Evolutionary conservation across 2,888 invertebrate species (phyloP).

Genomic region (Macroteleia sp.): DNA sequence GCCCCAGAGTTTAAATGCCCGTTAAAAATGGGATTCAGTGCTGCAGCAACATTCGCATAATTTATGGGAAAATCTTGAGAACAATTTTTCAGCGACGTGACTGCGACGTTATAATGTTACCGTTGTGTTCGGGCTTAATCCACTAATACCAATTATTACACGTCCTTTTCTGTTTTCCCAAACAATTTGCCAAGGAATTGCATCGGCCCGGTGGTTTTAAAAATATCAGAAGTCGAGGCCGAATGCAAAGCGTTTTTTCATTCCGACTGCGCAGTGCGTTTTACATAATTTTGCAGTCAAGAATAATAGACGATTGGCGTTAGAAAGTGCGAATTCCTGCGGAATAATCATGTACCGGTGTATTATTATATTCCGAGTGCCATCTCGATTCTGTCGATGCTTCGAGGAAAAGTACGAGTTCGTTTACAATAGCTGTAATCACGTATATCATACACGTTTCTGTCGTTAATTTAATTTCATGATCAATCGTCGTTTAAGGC

Average conservation of each 20-base stretch:
- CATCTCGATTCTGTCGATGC: slow-evolving; percentile 26
- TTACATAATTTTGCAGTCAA: slow-evolving; percentile 50
- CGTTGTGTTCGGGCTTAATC: neutral
- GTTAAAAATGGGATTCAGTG: no score
- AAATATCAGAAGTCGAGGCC: slow-evolving; percentile 41
- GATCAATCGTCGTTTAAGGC: slow-evolving; percentile 16
- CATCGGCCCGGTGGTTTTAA: slow-evolving; percentile 6
- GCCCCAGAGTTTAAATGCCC: no score
- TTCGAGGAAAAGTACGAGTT: slow-evolving; percentile 20
- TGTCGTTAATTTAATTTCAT: slow-evolving; percentile 25
- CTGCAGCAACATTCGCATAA: no score
- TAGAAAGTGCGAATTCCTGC: slow-evolving; percentile 59
- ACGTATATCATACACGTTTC: slow-evolving; percentile 2
- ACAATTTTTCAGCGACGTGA: no score
- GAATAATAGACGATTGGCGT: slow-evolving; percentile 51
- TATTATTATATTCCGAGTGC: slow-evolving; percentile 41
- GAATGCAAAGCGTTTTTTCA: slow-evolving; percentile 5
- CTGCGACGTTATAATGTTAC: no score
- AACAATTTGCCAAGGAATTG: slow-evolving; percentile 6
- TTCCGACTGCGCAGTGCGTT: slow-evolving; percentile 18
- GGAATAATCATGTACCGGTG: slow-evolving; percentile 38
- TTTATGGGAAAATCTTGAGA: no score
- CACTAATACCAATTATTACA: neutral
- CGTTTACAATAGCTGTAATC: slow-evolving; percentile 22
- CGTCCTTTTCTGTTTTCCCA: slow-evolving; percentile 5